Evolutionary conservation across 2,888 invertebrate species (phyloP), one percentile per base, ranked within the genome.

Genomic region (Alsophila aescularia): DNA sequence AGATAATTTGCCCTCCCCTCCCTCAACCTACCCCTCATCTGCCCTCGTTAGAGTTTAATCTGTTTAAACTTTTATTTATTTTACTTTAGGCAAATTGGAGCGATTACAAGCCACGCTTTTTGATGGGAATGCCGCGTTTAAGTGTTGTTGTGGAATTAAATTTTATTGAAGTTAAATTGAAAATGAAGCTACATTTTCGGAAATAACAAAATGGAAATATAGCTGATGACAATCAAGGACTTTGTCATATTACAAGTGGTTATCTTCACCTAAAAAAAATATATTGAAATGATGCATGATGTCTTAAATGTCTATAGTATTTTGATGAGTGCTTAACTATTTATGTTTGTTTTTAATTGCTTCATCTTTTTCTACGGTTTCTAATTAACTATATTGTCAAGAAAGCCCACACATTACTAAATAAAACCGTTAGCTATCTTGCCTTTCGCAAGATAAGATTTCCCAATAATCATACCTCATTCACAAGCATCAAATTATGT

Each of bases 1-100:
- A 88, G 87, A 89, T 89, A 89, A 90, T 90, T 88, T 87, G 77
- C 62, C 75, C 72, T 67, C 73, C 73, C 70, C 70, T 64, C 59
- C 66, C 70, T 63, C 66, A 35, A 44, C 58, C 64, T 62, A 64
- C 61, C 60, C 52, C 63, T 64, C 70, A 44, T 43, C 62, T 67
- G 70, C 77, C 77, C 83, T 83, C 85, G 79, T 89, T 87, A 83
- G 83, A 81, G 83, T 86, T 89, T 88, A 88, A 89, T 90, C 88
- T 85, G 83, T 87, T 85, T 87, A 85, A 87, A 90, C 85, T 90
- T 90, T 90, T 90, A 88, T 89, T 89, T 88, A 87, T 79, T 83
- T 89, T 87, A 87, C 79, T 82, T 80, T 75, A 79, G 78, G 77
- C 67, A 81, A 87, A 87, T 87, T 86, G 81, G 73, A 73, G 74